Evolutionary conservation across 2,888 invertebrate genomes (phyloP).

Genomic region (Erebia epiphron): DNA sequence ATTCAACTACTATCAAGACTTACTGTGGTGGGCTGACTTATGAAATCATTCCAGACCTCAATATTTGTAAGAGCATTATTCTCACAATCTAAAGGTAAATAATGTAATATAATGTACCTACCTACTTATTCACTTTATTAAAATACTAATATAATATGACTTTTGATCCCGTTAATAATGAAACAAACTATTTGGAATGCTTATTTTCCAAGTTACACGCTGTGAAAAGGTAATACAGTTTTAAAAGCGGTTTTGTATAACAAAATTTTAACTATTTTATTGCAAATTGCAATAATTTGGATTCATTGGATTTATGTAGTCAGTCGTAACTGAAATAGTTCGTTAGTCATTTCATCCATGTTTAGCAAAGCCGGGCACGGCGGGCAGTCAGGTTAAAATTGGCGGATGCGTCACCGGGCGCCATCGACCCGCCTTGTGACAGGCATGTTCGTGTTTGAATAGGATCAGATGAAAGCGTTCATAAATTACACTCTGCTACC

Average conservation of each 20-base stretch:
- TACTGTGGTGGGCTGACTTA: neutral
- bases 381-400: constrained; percentile 55
- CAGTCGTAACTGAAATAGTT: constrained; percentile 40
- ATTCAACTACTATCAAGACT: neutral
- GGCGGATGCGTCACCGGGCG: constrained; percentile 65
- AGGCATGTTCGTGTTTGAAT: constrained; percentile 19
- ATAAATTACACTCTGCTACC: constrained; percentile 39
- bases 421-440: constrained; percentile 53
- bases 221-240: neutral
- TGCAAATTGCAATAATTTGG: neutral
- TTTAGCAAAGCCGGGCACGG: constrained; percentile 56
- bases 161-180: no score
- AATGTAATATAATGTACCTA: no score
- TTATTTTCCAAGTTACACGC: neutral
- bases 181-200: neutral
- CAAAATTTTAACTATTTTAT: neutral
- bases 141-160: no score
- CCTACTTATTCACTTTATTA: no score
- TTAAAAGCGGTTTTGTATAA: constrained; percentile 1
- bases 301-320: constrained; percentile 6
- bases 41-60: neutral
- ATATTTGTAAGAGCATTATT: no score
- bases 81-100: no score
- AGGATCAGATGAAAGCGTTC: constrained; percentile 23
- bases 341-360: constrained; percentile 64